Conservation (phyloP, 1,140 invertebrate genomes). For the Lethocerus indicus region DNA sequence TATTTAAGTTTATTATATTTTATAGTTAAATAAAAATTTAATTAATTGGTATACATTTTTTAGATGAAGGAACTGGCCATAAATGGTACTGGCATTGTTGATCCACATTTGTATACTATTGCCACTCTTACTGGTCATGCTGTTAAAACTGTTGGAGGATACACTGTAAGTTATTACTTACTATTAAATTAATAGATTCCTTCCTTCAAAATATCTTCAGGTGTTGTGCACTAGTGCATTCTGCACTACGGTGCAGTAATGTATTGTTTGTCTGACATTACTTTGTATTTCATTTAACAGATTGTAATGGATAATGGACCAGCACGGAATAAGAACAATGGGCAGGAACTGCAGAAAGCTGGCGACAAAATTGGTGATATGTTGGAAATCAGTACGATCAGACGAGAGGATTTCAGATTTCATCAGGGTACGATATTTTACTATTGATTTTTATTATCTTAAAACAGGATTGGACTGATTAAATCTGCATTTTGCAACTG, state of each 20-base stretch:
- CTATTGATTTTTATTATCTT: not conserved
- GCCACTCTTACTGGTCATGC: constrained; percentile 91
- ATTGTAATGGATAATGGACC: constrained; percentile 82
- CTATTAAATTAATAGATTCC: not conserved
- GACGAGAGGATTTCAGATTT: constrained; percentile 67
- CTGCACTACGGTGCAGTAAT: constrained; percentile 8
- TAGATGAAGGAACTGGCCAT: constrained; percentile 51
- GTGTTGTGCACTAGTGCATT: too few relatives aligned
- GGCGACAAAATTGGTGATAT: constrained; percentile 72
- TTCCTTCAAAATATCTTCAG: too few relatives aligned
- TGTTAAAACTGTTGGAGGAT: constrained; percentile 56
- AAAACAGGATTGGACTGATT: not conserved
- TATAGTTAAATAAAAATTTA: constrained; percentile 7
- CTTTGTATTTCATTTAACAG: constrained; percentile 25
- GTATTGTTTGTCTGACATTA: constrained; percentile 5
- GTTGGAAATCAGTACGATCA: constrained; percentile 76
- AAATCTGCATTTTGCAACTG: not conserved
- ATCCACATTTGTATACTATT: constrained; percentile 84
- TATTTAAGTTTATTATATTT: not conserved
- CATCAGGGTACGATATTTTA: constrained; percentile 33
- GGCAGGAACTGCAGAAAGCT: constrained; percentile 43
- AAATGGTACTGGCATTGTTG: constrained; percentile 36
- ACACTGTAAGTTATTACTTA: constrained; percentile 43
- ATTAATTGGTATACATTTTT: constrained; percentile 14
- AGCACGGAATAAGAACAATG: constrained; percentile 42